phyloP scores from a whole-genome alignment of 2,113 vertebrate genomes.

The Entomyzon cyanotis region DNA sequence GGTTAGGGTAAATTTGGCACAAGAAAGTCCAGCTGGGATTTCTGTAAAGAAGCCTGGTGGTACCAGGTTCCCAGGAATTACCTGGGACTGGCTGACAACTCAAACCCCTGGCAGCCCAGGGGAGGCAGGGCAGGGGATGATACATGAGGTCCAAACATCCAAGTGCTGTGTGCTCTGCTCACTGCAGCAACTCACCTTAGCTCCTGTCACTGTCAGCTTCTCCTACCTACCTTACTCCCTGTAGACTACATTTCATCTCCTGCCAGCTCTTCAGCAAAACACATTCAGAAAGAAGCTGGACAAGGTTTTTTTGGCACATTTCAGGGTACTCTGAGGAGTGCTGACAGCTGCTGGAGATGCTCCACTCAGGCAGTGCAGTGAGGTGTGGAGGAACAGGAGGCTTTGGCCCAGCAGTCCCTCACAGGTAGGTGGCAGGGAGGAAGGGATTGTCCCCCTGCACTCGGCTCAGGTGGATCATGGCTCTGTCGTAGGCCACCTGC shows the following conservation, averaged over 20 bases:
- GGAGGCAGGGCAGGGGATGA: neutral
- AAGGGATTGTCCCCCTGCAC: constrained; percentile 89
- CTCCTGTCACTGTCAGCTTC: neutral
- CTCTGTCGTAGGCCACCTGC: constrained; percentile 95
- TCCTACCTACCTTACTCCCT: neutral
- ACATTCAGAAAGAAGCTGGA: constrained; percentile 48
- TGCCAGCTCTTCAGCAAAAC: constrained; percentile 41
- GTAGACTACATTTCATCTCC: constrained; percentile 15
- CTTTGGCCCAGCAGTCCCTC: neutral
- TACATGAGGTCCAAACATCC: neutral
- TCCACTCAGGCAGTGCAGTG: neutral
- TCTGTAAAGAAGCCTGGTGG: neutral
- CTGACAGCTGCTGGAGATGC: neutral
- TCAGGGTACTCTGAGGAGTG: neutral
- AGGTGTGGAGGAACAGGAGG: neutral
- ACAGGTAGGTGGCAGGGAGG: constrained; percentile 85
- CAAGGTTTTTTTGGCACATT: constrained; percentile 71
- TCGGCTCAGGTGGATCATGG: constrained; percentile 92
- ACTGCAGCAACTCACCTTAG: neutral
- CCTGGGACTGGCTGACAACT: neutral
- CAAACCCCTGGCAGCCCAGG: neutral
- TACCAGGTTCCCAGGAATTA: neutral
- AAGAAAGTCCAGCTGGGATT: constrained; percentile 35
- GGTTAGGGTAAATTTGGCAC: constrained; percentile 74
- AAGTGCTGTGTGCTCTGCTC: neutral